Evolutionary conservation across 2,113 vertebrate species (phyloP).

Genomic region (Ciconia stormi): DNA sequence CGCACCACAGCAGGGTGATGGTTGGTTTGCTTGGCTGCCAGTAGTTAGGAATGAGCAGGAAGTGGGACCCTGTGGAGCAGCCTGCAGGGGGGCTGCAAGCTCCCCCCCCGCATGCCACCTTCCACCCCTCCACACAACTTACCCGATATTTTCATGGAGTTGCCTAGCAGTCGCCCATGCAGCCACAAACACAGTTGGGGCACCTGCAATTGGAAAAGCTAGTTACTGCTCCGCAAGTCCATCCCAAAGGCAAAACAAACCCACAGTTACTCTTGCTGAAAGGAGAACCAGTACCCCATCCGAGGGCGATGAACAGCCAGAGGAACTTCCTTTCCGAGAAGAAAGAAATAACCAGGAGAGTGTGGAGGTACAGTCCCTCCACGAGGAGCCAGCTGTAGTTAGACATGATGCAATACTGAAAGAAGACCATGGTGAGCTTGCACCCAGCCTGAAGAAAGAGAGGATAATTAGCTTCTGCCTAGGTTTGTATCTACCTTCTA

Average conservation of each 20-base stretch:
- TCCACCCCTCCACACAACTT: not conserved
- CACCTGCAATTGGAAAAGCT: constrained; percentile 72
- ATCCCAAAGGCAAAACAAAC: not conserved
- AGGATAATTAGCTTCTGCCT: constrained; percentile 25
- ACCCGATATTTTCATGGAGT: constrained; percentile 89
- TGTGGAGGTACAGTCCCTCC: constrained; percentile 93
- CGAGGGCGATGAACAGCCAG: constrained; percentile 83
- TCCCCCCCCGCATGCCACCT: not conserved
- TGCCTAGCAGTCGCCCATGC: constrained; percentile 84
- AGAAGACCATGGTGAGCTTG: constrained; percentile 88
- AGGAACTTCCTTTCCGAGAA: constrained; percentile 88
- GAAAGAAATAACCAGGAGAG: constrained; percentile 87
- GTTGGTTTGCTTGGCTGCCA: not conserved
- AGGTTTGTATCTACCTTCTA: not conserved
- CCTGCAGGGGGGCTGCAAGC: not conserved
- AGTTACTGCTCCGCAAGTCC: not conserved
- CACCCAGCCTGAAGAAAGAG: constrained; percentile 82
- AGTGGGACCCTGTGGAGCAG: not conserved
- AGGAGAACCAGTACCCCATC: constrained; percentile 86
- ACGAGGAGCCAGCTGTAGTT: constrained; percentile 95
- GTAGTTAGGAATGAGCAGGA: not conserved
- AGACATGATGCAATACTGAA: constrained; percentile 93
- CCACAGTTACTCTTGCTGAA: not conserved
- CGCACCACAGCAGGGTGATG: not conserved
- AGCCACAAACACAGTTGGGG: constrained; percentile 79